These are phyloP conservation scores for Brachymystax lenok DNA, from an alignment of 2,797 vertebrate species.

Conservation along the genomic window DNA sequence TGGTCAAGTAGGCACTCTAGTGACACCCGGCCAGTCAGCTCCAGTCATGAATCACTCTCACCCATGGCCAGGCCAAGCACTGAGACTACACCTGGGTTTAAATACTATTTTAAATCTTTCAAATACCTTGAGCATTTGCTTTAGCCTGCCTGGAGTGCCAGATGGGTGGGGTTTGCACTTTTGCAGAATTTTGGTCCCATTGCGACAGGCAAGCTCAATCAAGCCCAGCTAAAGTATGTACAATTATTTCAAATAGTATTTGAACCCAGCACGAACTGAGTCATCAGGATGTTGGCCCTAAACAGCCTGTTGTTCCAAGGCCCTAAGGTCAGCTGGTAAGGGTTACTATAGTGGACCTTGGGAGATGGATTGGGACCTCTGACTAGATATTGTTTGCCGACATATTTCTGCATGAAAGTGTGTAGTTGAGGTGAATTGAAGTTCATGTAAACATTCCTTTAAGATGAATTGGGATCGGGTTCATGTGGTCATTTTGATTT, in stretches of 20 bases:
- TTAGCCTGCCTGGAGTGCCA: background rate
- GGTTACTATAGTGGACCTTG: slow-evolving; percentile 39
- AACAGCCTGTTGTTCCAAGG: slow-evolving; percentile 53
- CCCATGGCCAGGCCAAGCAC: slow-evolving; percentile 2
- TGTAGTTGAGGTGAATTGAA: background rate
- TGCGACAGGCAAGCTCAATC: background rate
- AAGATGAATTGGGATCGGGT: background rate
- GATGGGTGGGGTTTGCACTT: no score
- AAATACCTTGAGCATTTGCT: background rate
- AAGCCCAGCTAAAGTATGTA: background rate
- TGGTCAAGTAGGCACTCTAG: slow-evolving; percentile 59
- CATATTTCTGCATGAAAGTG: background rate
- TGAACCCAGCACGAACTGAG: slow-evolving; percentile 3
- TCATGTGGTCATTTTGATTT: background rate
- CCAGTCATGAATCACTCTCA: slow-evolving; percentile 61
- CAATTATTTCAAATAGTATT: background rate
- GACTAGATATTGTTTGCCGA: slow-evolving; percentile 19
- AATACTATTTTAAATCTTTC: background rate
- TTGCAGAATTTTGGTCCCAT: background rate
- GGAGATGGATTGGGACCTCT: slow-evolving; percentile 40
- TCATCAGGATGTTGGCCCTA: slow-evolving; percentile 50
- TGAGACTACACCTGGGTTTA: background rate
- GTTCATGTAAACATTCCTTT: background rate
- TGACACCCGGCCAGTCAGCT: slow-evolving; percentile 34
- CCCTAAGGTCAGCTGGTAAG: slow-evolving; percentile 57